Evolutionary conservation across 2,888 invertebrate genomes (phyloP).

Genomic region (Eupithecia insigniata): DNA sequence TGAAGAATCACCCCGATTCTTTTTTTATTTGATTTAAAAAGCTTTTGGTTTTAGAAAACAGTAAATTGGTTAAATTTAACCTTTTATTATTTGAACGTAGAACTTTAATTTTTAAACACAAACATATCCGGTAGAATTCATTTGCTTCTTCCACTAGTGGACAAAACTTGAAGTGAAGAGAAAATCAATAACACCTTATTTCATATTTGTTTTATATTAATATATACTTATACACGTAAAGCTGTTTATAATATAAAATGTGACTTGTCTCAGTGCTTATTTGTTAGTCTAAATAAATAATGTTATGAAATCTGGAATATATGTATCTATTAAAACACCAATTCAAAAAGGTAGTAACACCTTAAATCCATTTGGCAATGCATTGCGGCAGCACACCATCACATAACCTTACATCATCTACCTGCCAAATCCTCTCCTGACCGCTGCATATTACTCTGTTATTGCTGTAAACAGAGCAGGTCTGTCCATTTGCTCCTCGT

Average conservation of each 20-base stretch:
- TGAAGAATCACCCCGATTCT: neutral
- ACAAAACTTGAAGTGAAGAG: too few relatives aligned
- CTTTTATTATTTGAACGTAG: neutral
- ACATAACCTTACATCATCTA: slow-evolving; percentile 18
- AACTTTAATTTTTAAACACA: neutral
- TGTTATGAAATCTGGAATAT: too few relatives aligned
- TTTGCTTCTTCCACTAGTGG: too few relatives aligned
- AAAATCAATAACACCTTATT: too few relatives aligned
- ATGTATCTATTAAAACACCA: neutral
- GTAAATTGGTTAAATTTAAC: neutral
- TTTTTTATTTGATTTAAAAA: neutral
- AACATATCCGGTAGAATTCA: neutral
- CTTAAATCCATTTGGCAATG: slow-evolving; percentile 14
- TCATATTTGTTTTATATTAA: too few relatives aligned
- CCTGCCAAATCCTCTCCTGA: slow-evolving; percentile 26
- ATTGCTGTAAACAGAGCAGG: slow-evolving; percentile 3
- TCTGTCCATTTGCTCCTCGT: neutral
- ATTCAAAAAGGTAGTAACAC: neutral
- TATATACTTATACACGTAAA: too few relatives aligned
- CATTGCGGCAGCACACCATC: slow-evolving; percentile 11
- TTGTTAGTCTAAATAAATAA: too few relatives aligned
- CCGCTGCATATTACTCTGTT: slow-evolving; percentile 16
- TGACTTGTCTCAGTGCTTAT: too few relatives aligned
- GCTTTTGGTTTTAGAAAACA: neutral
- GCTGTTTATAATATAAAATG: too few relatives aligned